These are phyloP conservation scores for Lontra canadensis DNA, from an alignment of 2,113 vertebrate species.

Conservation along the genomic window DNA sequence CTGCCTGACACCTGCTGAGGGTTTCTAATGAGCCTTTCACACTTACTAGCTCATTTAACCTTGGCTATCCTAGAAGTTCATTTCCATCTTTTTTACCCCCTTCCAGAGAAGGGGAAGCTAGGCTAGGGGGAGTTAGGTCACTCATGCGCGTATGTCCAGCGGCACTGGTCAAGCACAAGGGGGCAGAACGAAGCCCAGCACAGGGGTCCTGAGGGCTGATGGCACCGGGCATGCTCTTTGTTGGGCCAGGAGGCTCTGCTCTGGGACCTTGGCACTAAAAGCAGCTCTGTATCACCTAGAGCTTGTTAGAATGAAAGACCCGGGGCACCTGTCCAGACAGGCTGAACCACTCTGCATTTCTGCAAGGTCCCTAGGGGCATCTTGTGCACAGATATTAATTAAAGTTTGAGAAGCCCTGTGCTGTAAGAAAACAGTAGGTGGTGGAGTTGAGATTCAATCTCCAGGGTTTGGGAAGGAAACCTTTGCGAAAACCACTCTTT, in stretches of 20 bases:
- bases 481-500: neutral
- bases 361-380: neutral
- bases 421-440: neutral
- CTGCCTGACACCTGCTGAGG: neutral
- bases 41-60: neutral
- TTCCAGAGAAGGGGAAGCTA: neutral
- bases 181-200: rapidly evolving
- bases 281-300: neutral
- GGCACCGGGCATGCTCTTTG: neutral
- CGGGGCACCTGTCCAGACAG: neutral
- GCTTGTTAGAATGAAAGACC: neutral
- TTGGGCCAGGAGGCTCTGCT: neutral
- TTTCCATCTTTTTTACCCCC: neutral
- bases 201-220: neutral
- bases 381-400: no score
- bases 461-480: neutral
- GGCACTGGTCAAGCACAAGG: rapidly evolving
- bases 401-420: neutral
- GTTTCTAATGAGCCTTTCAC: neutral
- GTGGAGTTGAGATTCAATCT: neutral
- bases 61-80: neutral
- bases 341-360: neutral
- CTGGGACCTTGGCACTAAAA: neutral
- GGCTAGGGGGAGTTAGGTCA: neutral
- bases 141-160: neutral